Conservation (phyloP, 37 sponge, comb jelly and placozoan genomes). For the Hormiphora californensis region DNA sequence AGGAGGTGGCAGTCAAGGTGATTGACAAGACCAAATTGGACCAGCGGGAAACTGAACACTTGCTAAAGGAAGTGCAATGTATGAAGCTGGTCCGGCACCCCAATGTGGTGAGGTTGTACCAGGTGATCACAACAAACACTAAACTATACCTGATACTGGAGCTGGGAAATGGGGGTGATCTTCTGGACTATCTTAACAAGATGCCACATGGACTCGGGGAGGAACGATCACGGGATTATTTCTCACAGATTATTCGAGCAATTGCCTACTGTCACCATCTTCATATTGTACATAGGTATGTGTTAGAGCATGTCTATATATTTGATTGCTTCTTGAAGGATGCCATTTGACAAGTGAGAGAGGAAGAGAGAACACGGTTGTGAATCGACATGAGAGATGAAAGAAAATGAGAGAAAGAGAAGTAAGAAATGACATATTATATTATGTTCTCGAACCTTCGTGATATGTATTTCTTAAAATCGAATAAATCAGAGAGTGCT, state of each 20-base stretch:
- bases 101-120: conserved; percentile 85
- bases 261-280: conserved; percentile 90
- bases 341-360: too few relatives aligned
- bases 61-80: conserved; percentile 92
- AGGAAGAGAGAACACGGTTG: neutral
- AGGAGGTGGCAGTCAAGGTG: conserved; percentile 91
- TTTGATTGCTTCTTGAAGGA: too few relatives aligned
- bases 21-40: conserved; percentile 96
- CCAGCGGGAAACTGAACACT: conserved; percentile 73
- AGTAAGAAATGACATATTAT: too few relatives aligned
- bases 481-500: too few relatives aligned
- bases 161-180: conserved; percentile 88
- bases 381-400: too few relatives aligned
- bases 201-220: conserved; percentile 73
- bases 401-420: too few relatives aligned
- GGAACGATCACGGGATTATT: conserved; percentile 64
- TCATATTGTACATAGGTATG: conserved; percentile 74
- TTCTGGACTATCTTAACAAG: conserved; percentile 84
- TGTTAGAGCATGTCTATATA: too few relatives aligned
- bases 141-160: conserved; percentile 93
- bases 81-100: conserved; percentile 95
- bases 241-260: conserved; percentile 79
- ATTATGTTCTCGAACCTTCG: too few relatives aligned
- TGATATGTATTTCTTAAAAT: too few relatives aligned
- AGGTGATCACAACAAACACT: conserved; percentile 89